Conservation (phyloP, 2,797 vertebrate species). For the Naso thynnoides region DNA sequence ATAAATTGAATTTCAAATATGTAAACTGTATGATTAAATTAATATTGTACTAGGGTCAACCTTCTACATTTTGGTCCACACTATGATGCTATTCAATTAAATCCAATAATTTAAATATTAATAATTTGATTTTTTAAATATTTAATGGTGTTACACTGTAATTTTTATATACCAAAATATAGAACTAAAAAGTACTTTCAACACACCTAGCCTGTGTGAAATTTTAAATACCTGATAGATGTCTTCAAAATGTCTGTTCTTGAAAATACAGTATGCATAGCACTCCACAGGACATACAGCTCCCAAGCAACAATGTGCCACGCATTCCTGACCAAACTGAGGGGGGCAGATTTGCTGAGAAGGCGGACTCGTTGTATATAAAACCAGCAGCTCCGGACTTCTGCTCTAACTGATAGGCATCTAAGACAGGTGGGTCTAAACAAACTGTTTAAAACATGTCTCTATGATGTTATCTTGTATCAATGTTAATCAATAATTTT, state of each 20-base stretch:
- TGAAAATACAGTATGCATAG: conserved; percentile 10
- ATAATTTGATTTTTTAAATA: too few relatives aligned
- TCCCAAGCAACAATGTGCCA: conserved; percentile 51
- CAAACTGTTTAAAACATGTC: not conserved
- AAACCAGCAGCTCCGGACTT: conserved; percentile 34
- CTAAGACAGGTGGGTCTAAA: conserved; percentile 47
- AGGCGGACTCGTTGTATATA: conserved; percentile 51
- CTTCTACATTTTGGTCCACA: not conserved
- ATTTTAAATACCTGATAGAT: too few relatives aligned
- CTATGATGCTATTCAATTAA: not conserved
- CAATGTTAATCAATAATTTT: not conserved
- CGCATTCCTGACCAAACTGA: conserved; percentile 69
- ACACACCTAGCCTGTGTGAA: too few relatives aligned
- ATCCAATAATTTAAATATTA: not conserved
- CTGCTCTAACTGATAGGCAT: conserved; percentile 48
- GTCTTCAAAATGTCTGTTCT: too few relatives aligned
- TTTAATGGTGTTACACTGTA: too few relatives aligned
- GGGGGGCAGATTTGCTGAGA: conserved; percentile 38
- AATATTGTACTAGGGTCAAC: too few relatives aligned
- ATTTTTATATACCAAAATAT: too few relatives aligned
- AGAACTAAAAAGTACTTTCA: too few relatives aligned
- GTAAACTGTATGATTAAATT: too few relatives aligned
- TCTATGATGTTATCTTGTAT: not conserved
- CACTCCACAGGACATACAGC: conserved; percentile 30
- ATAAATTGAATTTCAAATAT: not conserved